Base-by-base conservation (phyloP, 2,888 invertebrate species). In the Erannis defoliaria region DNA sequence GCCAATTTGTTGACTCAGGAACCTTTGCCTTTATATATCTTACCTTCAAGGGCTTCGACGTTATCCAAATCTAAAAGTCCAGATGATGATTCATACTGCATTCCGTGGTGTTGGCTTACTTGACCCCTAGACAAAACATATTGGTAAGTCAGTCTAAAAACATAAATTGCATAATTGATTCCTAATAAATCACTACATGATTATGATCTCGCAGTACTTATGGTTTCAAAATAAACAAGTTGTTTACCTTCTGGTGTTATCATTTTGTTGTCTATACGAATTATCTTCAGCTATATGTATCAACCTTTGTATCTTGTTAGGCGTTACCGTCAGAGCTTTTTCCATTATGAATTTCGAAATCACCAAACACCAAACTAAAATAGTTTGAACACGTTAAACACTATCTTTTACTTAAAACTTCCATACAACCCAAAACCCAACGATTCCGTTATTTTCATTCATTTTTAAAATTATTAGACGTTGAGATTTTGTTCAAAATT, bases 211-310 rank as follows among this genome's bases (percentile, higher is more conserved):
- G 8, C 26, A 26, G 26, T 8, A 31, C 10, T 2, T 10, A 40
- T 40, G 8, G 4, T 4, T 26, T 26, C 26, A 6, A 2, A 26
- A 26, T 26, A 1, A 26, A 57, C 1, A 35, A 18, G 80, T 26
- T 73, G 59, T 55, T 31, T 57, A 67, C 67, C 49, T 43, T 38
- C 31, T 51, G 5, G 55, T 33, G 35, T 86, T 84, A 6, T 84
- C 82, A 38, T 82, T 81, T 29, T 42, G 26, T 51, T 66, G 33
- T 40, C 29, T 37, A 74, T 63, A 67, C 0, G 89, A 88, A 68
- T 78, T 84, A 56, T 90, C 90, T 76, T 90, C 89, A 3, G 92
- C 92, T 63, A 90, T 78, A 72, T 87, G 80, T 60, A 93, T 86
- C 16, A 92, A 78, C 65, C 84, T 78, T 59, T 85, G 82, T 59